These are phyloP conservation scores for Rhagonycha lutea DNA, from an alignment of 2,888 invertebrate species.

Conservation along the genomic window DNA sequence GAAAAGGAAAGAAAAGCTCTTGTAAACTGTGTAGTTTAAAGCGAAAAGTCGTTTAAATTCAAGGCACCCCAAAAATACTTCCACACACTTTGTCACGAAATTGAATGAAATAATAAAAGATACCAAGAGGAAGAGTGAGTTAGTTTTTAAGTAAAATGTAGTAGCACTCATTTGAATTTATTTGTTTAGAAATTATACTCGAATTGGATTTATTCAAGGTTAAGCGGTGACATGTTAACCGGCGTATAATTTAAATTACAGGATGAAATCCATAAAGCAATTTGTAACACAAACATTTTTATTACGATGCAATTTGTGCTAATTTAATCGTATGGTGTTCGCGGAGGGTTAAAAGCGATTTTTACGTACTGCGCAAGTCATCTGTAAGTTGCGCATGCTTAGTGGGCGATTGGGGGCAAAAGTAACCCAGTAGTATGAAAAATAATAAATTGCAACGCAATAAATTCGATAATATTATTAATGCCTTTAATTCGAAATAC, in stretches of 20 bases:
- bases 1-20: background rate
- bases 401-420: background rate
- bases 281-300: constrained; percentile 1
- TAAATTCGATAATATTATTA: too few species aligned
- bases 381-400: background rate
- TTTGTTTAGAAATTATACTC: background rate
- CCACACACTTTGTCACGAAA: background rate
- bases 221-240: constrained; percentile 2
- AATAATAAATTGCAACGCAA: too few species aligned
- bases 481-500: too few species aligned
- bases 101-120: background rate
- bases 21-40: background rate
- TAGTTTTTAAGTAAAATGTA: background rate
- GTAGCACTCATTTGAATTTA: background rate
- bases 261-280: constrained; percentile 22
- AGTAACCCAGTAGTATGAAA: background rate
- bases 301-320: background rate
- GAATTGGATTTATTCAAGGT: background rate
- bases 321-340: background rate
- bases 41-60: background rate
- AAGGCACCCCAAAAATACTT: background rate
- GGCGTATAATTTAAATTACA: constrained; percentile 6
- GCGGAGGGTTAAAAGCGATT: background rate
- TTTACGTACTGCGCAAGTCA: background rate
- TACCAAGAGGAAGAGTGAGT: background rate